Conservation (phyloP, 2,888 invertebrate species). For the Cosmia pyralina region DNA sequence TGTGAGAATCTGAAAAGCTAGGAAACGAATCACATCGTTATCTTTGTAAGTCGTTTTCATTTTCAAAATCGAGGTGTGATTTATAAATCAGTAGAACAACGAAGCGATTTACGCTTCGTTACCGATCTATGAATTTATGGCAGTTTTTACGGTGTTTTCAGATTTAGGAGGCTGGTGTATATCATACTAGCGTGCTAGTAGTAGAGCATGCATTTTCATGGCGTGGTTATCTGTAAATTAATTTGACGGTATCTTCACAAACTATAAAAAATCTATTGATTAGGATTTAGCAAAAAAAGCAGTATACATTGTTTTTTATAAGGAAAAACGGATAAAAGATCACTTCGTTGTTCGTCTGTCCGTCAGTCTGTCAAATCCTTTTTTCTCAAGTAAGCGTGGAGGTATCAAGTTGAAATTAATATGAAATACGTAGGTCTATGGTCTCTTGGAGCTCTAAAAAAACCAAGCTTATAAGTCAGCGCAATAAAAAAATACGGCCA, state of each 20-base stretch:
- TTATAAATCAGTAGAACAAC: conserved; percentile 55
- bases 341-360: too few species aligned
- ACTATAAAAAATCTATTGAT: background rate
- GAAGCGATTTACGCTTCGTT: conserved; percentile 50
- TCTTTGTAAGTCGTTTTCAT: conserved; percentile 42
- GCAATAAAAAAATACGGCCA: too few species aligned
- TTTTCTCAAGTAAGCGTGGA: too few species aligned
- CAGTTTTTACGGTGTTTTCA: conserved; percentile 42
- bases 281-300: too few species aligned
- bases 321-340: too few species aligned
- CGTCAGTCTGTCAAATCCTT: too few species aligned
- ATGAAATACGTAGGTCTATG: too few species aligned
- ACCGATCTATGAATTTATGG: conserved; percentile 47
- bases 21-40: conserved; percentile 35
- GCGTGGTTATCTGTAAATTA: background rate
- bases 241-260: background rate
- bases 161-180: conserved; percentile 38
- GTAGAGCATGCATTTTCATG: background rate
- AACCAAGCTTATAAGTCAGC: too few species aligned
- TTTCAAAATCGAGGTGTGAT: conserved; percentile 53
- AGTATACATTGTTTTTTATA: background rate
- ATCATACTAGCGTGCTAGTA: background rate
- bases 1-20: conserved; percentile 17
- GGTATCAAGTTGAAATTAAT: too few species aligned
- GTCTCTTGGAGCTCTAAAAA: too few species aligned